Base-by-base conservation (phyloP, 2,797 vertebrate species). In the Dryobates pubescens region DNA sequence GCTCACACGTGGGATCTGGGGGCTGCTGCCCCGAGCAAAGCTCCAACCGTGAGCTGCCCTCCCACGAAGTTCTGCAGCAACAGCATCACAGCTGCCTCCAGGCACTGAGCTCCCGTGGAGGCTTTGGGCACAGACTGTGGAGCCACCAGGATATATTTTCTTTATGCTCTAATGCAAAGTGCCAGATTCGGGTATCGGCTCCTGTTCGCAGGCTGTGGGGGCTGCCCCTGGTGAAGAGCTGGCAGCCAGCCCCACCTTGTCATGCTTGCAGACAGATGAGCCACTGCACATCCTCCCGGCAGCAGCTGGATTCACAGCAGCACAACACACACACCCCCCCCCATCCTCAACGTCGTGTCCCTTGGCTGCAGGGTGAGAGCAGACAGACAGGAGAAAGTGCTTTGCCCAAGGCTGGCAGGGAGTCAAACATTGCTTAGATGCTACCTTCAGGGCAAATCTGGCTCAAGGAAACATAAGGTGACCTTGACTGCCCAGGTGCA, bases 241-340 rank as follows among this genome's bases (percentile, higher is more conserved):
- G 88, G 64, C 54, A 41, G 74, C 18, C 79, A 57, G 34, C 36
- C 87, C 59, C 64, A 13, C 2, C 29, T 38, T 6, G 7, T 3
- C 27, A 13, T 0, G 0, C 22, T 17, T 9, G 7, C 0, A 0
- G 56, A 14, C 3, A 5, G 30, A 59, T 7, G 26, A 65, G 72
- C 34, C 53, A 2, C 29, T 3, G 32, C 58, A 23, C 2, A 0
- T 47, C 30, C 23, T 32, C 20, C 43, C 18, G 9, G 16, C 27
- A 6, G 36, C 68, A 41, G 6, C 22, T 0, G 8, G 19, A 59
- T 26, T 10, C n/a, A 26, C 51, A n/a, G 84, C 17, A 69, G 3
- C 19, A 23, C 23, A 43, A n/a, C n/a, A n/a, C n/a, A n/a, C n/a
- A n/a, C n/a, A n/a, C 23, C 13, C 13, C 12, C 22, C 11, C 13